Conservation (phyloP, 1,140 invertebrate species). For the Pinna nobilis region DNA sequence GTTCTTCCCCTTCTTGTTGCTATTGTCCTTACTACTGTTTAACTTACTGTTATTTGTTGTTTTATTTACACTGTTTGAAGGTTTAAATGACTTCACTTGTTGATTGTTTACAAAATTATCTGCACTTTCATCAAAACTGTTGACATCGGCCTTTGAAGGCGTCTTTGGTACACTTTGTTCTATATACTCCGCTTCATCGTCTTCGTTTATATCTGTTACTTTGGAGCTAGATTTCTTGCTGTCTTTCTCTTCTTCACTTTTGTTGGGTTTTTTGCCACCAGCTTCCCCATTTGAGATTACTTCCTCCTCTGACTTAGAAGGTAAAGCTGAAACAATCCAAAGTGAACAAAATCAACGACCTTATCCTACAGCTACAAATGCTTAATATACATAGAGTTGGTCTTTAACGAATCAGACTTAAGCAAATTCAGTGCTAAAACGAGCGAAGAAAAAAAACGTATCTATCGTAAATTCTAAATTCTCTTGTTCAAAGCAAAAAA, state of each 20-base stretch:
- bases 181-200: slow-evolving; percentile 70
- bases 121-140: slow-evolving; percentile 69
- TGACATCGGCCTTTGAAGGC: slow-evolving; percentile 62
- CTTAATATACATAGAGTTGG: background rate
- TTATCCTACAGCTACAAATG: background rate
- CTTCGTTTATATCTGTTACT: slow-evolving; percentile 62
- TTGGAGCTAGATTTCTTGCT: slow-evolving; percentile 58
- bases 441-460: too few species aligned
- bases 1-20: slow-evolving; percentile 67
- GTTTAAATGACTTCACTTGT: slow-evolving; percentile 67
- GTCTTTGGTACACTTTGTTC: slow-evolving; percentile 68
- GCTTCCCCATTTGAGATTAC: slow-evolving; percentile 72
- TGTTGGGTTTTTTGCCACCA: slow-evolving; percentile 56
- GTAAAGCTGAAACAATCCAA: slow-evolving; percentile 63
- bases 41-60: slow-evolving; percentile 61
- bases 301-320: slow-evolving; percentile 71
- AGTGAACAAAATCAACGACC: background rate
- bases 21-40: slow-evolving; percentile 69
- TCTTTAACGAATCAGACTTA: too few species aligned
- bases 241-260: slow-evolving; percentile 56
- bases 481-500: too few species aligned
- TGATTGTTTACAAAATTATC: slow-evolving; percentile 69
- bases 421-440: too few species aligned
- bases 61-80: slow-evolving; percentile 56
- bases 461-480: too few species aligned